phyloP scores from a whole-genome alignment of 1,140 invertebrate genomes.

The Hetaerina americana region DNA sequence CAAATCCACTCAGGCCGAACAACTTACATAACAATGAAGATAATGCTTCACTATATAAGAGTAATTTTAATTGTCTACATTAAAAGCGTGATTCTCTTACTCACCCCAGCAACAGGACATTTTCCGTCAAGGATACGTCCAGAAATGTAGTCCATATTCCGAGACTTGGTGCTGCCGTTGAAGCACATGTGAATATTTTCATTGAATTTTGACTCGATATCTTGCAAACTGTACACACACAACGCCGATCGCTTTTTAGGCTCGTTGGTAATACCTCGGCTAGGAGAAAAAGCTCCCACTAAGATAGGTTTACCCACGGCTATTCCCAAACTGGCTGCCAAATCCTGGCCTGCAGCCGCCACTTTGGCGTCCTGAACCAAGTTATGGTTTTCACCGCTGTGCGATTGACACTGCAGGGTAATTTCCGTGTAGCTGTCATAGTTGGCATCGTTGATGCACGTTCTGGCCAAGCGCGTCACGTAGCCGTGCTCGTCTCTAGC shows the following conservation, averaged over 20 bases:
- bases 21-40: too few species aligned
- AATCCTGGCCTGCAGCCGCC: slow-evolving; percentile 58
- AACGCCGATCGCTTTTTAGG: slow-evolving; percentile 64
- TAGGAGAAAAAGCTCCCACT: slow-evolving; percentile 71
- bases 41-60: too few species aligned
- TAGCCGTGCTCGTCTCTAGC: slow-evolving; percentile 80
- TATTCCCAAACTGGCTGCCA: slow-evolving; percentile 68
- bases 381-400: slow-evolving; percentile 58
- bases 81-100: too few species aligned
- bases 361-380: slow-evolving; percentile 83
- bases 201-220: slow-evolving; percentile 86
- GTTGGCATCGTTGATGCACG: slow-evolving; percentile 85
- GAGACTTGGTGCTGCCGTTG: slow-evolving; percentile 78
- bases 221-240: slow-evolving; percentile 69
- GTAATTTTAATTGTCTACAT: too few species aligned
- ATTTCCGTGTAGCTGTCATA: slow-evolving; percentile 94
- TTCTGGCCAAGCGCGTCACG: slow-evolving; percentile 74
- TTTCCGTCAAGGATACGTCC: slow-evolving; percentile 80
- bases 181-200: slow-evolving; percentile 96
- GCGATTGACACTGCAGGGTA: slow-evolving; percentile 67
- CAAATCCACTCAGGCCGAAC: too few species aligned
- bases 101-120: slow-evolving; percentile 67
- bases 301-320: slow-evolving; percentile 61
- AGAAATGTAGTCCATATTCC: slow-evolving; percentile 87
- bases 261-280: slow-evolving; percentile 66